These are phyloP conservation scores for Eciton burchellii DNA, from an alignment of 1,140 invertebrate genomes.

Conservation along the genomic window DNA sequence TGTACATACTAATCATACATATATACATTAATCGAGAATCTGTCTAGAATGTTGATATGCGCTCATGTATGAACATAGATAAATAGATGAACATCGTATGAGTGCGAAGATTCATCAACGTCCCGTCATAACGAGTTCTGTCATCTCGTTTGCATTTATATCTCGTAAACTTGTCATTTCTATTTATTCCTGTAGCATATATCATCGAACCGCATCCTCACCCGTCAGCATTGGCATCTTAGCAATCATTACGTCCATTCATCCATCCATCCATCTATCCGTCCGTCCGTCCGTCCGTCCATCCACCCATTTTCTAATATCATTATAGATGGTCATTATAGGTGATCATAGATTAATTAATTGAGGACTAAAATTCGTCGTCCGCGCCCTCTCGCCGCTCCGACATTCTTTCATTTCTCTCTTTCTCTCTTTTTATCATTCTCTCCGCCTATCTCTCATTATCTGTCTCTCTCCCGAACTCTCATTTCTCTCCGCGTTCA, in stretches of 20 bases:
- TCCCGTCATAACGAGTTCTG: neutral
- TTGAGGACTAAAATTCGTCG: conserved; percentile 64
- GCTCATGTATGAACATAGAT: neutral
- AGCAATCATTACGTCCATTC: neutral
- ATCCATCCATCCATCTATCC: conserved; percentile 42
- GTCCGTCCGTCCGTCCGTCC: conserved; percentile 21
- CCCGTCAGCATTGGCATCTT: neutral
- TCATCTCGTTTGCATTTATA: no score
- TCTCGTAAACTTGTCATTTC: neutral
- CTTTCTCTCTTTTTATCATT: conserved; percentile 21
- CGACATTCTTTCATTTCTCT: conserved; percentile 1
- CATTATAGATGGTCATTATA: conserved; percentile 35
- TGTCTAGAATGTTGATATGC: neutral
- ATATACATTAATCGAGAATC: neutral
- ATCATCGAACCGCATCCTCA: neutral
- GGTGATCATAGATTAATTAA: conserved; percentile 59
- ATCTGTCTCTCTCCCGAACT: neutral
- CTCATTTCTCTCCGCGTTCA: conserved; percentile 25
- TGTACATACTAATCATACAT: neutral
- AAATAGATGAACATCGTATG: neutral
- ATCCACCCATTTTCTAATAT: neutral
- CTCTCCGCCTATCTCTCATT: conserved; percentile 7
- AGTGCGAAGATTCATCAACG: conserved; percentile 27
- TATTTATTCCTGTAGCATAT: neutral
- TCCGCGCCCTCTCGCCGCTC: conserved; percentile 72